Evolutionary conservation across 2,797 vertebrate species (phyloP).

Genomic region (Melanotaenia maccullochi): DNA sequence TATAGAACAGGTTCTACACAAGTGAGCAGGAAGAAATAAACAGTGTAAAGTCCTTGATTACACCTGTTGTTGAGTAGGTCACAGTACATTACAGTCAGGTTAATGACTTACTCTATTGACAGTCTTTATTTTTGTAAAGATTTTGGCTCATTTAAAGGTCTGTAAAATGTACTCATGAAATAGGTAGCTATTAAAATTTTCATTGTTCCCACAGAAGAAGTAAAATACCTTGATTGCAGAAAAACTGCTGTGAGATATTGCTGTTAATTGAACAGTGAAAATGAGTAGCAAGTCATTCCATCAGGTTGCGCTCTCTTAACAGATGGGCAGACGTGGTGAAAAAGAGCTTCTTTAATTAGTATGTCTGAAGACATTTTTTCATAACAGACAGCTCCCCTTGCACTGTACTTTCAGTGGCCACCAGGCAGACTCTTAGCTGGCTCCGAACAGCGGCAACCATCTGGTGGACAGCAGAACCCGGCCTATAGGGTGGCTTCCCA

Average conservation of each 20-base stretch:
- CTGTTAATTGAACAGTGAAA: slow-evolving; percentile 71
- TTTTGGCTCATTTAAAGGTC: slow-evolving; percentile 50
- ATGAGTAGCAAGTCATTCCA: slow-evolving; percentile 77
- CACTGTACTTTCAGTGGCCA: slow-evolving; percentile 86
- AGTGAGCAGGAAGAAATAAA: slow-evolving; percentile 47
- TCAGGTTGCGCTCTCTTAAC: slow-evolving; percentile 83
- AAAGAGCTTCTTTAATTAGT: slow-evolving; percentile 90
- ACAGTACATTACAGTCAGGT: slow-evolving; percentile 39
- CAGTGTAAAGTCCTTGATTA: slow-evolving; percentile 52
- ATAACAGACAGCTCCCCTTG: slow-evolving; percentile 77
- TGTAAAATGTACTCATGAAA: slow-evolving; percentile 62
- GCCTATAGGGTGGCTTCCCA: slow-evolving; percentile 65
- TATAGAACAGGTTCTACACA: slow-evolving; percentile 49
- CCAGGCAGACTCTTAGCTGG: slow-evolving; percentile 79
- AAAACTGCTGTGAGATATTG: slow-evolving; percentile 55
- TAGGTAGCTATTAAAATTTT: slow-evolving; percentile 33
- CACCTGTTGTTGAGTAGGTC: slow-evolving; percentile 45
- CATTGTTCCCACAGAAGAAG: slow-evolving; percentile 60
- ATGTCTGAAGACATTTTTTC: slow-evolving; percentile 88
- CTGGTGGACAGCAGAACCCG: slow-evolving; percentile 86
- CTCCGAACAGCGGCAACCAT: slow-evolving; percentile 89
- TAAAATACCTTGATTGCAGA: slow-evolving; percentile 63
- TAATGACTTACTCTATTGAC: slow-evolving; percentile 58
- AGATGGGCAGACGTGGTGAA: slow-evolving; percentile 90
- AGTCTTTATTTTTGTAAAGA: slow-evolving; percentile 33